These are phyloP conservation scores for Pectinophora gossypiella DNA, from an alignment of 1,140 invertebrate genomes.

Conservation along the genomic window DNA sequence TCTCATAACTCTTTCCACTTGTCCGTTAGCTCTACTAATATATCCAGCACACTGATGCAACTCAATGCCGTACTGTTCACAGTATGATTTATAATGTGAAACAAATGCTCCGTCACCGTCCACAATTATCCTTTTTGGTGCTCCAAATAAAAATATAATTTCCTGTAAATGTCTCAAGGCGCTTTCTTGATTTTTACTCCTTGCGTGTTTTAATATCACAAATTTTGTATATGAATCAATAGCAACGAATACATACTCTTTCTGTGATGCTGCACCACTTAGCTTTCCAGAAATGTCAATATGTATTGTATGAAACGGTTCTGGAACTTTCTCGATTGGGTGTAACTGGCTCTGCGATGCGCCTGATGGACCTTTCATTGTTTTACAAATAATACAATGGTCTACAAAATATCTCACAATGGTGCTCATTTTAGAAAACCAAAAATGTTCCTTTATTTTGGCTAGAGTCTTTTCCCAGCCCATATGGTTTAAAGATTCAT, in stretches of 20 bases:
- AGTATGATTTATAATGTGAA: background rate
- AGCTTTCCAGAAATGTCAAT: slow-evolving; percentile 8
- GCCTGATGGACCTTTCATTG: slow-evolving; percentile 3
- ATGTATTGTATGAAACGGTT: slow-evolving; percentile 6
- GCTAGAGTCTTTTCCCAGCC: slow-evolving; percentile 19
- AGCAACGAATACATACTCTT: slow-evolving; percentile 7
- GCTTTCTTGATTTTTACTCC: background rate
- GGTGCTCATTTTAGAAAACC: slow-evolving; percentile 3
- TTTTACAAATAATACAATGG: slow-evolving; percentile 9
- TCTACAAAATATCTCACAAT: slow-evolving; percentile 8
- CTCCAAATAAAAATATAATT: slow-evolving; percentile 3
- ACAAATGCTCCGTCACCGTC: background rate
- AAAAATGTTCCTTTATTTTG: slow-evolving; percentile 3
- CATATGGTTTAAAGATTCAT: slow-evolving; percentile 15
- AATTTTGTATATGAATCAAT: slow-evolving; percentile 8
- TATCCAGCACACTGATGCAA: slow-evolving; percentile 1
- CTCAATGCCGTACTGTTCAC: background rate
- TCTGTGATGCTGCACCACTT: background rate
- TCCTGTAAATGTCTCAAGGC: background rate
- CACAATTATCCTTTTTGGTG: slow-evolving; percentile 4
- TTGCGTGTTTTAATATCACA: background rate
- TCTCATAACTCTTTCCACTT: too few species aligned
- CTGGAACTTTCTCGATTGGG: background rate
- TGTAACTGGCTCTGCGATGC: slow-evolving; percentile 1
- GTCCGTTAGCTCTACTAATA: slow-evolving; percentile 5